Base-by-base conservation (phyloP, 2,797 vertebrate genomes). In the Xiphorhynchus erythropygius region DNA sequence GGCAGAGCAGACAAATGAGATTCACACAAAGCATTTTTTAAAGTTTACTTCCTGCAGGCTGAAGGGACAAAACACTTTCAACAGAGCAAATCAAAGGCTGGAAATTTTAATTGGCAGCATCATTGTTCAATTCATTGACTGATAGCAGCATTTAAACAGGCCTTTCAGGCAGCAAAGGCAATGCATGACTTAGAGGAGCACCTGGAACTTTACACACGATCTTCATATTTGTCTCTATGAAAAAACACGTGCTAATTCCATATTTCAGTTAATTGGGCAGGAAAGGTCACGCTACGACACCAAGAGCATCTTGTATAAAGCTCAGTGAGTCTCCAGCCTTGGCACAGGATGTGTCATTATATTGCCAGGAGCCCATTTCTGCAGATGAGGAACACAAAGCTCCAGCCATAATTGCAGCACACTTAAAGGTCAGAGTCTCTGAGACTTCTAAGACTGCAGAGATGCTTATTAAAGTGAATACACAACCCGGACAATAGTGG, bases 381-480 rank as follows among this genome's bases (percentile, higher is more conserved):
- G 53, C 95, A 91, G 83, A 95, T 39, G 35, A 97, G 96, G 97
- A 98, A 98, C 90, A 97, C 76, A 77, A 88, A 96, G 94, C 91
- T 53, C 93, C 49, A 52, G 70, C 87, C 90, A 35, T 98, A 98
- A 98, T 93, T 98, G 97, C 76, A 78, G 95, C 93, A 67, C 60
- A 39, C 92, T 90, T 91, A 98, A 98, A 98, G 98, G 98, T 98
- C 98, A 97, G 65, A 96, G 93, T 90, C 84, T 92, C 95, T 32
- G 56, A 85, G 97, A 87, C 96, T 95, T 93, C 93, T 44, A 69
- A 71, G 79, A 78, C 57, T 57, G 89, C 76, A 52, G 70, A 90
- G 89, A 93, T n/a, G 86, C 87, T 96, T 97, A 95, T 93, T 96
- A 96, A 68, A 84, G 84, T 65, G 94, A n/a, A 76, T 32, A 57